Conservation (phyloP, 2,888 invertebrate genomes). For the Chymomyza fuscimana region DNA sequence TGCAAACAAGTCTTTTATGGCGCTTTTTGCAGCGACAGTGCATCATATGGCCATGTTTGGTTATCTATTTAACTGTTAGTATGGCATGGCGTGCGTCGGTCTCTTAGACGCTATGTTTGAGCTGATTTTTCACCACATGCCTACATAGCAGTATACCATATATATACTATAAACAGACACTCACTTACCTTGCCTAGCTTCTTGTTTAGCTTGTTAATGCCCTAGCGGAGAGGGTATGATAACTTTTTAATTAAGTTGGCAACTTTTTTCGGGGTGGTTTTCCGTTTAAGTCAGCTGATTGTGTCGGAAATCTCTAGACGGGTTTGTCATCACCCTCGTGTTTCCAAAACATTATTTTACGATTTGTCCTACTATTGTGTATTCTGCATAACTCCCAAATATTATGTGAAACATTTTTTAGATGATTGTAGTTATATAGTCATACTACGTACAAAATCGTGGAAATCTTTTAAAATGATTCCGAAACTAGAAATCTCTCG, state of each 20-base stretch:
- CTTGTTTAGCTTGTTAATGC: background rate
- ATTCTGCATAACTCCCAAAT: too few species aligned
- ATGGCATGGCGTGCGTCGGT: slow-evolving; percentile 16
- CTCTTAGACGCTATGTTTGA: background rate
- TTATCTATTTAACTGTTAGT: slow-evolving; percentile 66
- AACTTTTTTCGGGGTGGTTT: background rate
- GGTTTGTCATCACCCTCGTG: too few species aligned
- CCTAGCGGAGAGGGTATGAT: background rate
- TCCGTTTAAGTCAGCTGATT: too few species aligned
- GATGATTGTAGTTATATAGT: too few species aligned
- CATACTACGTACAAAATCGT: too few species aligned
- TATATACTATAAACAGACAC: background rate
- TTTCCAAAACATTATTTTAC: too few species aligned
- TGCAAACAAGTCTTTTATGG: slow-evolving; percentile 72
- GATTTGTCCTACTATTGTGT: too few species aligned
- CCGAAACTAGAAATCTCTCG: too few species aligned
- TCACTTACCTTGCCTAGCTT: background rate
- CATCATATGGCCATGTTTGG: slow-evolving; percentile 72
- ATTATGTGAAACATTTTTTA: too few species aligned
- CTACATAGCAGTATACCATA: background rate
- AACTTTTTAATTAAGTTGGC: background rate
- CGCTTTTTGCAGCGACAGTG: slow-evolving; percentile 69
- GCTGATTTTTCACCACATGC: background rate
- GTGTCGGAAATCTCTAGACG: too few species aligned
- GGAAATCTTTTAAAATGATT: too few species aligned